Conservation (phyloP, 2,888 invertebrate species). For the Hirtodrosophila histrioides region DNA sequence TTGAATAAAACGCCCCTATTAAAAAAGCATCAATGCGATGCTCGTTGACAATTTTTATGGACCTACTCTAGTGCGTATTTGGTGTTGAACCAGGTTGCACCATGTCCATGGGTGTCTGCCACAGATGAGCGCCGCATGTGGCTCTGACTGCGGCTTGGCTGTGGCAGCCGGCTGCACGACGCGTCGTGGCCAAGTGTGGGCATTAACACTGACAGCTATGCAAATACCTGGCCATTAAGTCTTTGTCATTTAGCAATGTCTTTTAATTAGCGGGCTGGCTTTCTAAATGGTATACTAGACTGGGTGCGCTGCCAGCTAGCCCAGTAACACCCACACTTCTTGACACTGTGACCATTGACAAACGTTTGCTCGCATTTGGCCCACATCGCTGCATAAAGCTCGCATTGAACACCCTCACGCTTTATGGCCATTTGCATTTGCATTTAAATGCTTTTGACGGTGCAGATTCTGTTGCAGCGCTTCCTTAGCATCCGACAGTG, state of each 20-base stretch:
- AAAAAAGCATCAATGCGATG: conserved; percentile 57
- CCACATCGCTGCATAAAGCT: conserved; percentile 78
- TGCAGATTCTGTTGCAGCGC: conserved; percentile 40
- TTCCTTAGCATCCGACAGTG: conserved; percentile 48
- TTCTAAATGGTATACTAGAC: conserved; percentile 54
- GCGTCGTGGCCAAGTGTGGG: conserved; percentile 71
- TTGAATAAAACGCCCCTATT: conserved; percentile 77
- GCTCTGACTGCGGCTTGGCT: conserved; percentile 3
- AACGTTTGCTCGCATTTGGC: conserved; percentile 75
- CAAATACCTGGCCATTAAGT: conserved; percentile 75
- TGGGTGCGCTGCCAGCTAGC: not conserved
- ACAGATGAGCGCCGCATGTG: conserved; percentile 42
- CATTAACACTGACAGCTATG: conserved; percentile 77
- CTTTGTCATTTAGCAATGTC: conserved; percentile 79
- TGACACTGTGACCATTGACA: conserved; percentile 70
- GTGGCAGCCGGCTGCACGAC: conserved; percentile 16
- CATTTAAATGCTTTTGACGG: conserved; percentile 74
- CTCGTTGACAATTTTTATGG: conserved; percentile 73
- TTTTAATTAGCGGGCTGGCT: conserved; percentile 69
- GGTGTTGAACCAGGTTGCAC: conserved; percentile 32
- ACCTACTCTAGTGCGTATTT: conserved; percentile 70
- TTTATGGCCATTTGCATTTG: conserved; percentile 77
- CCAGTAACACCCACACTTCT: conserved; percentile 58
- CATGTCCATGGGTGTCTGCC: not conserved
- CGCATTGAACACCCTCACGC: conserved; percentile 78